A percentile compares a stretch with the other conserved stretches of the same genome.
phyloP scores from a whole-genome alignment of 2,888 invertebrate genomes.

The Gasteruption jaculator region DNA sequence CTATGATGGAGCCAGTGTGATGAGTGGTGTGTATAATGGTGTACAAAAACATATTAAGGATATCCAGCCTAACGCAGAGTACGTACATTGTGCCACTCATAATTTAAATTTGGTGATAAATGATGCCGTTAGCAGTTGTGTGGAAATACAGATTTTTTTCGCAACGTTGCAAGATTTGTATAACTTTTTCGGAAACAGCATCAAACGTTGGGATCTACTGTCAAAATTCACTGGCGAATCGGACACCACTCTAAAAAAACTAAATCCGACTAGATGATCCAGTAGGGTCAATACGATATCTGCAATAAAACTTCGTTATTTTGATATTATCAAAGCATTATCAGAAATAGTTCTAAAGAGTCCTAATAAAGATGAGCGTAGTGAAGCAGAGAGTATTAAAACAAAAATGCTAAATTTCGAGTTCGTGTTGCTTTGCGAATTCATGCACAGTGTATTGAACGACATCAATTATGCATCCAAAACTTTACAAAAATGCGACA shows the following conservation, averaged over 20 bases:
- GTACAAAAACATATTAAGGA: conserved; percentile 31
- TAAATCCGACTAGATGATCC: conserved; percentile 38
- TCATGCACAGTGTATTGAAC: conserved; percentile 23
- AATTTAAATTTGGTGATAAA: conserved; percentile 28
- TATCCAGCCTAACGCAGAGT: conserved; percentile 29
- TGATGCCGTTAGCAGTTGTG: conserved; percentile 25
- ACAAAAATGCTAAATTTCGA: conserved; percentile 25
- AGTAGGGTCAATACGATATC: conserved; percentile 28
- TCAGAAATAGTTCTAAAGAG: conserved; percentile 24
- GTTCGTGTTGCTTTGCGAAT: conserved; percentile 23
- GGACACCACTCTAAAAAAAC: conserved; percentile 29
- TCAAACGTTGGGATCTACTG: conserved; percentile 31
- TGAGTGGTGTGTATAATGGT: conserved; percentile 31
- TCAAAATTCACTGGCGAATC: conserved; percentile 28
- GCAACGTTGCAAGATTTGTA: conserved; percentile 25
- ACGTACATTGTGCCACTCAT: conserved; percentile 26
- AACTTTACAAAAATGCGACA: conserved; percentile 25
- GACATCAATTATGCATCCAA: conserved; percentile 26
- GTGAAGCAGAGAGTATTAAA: conserved; percentile 25
- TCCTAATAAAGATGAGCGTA: conserved; percentile 19
- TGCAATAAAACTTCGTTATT: conserved; percentile 28
- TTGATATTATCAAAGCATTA: conserved; percentile 26
- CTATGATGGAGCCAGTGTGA: conserved; percentile 38
- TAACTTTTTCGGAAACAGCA: conserved; percentile 30
- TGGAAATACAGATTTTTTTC: conserved; percentile 12